Percentiles rank a stretch among this genome's conserved stretches.
Conservation (phyloP, 2,888 invertebrate species). For the Apeira syringaria region DNA sequence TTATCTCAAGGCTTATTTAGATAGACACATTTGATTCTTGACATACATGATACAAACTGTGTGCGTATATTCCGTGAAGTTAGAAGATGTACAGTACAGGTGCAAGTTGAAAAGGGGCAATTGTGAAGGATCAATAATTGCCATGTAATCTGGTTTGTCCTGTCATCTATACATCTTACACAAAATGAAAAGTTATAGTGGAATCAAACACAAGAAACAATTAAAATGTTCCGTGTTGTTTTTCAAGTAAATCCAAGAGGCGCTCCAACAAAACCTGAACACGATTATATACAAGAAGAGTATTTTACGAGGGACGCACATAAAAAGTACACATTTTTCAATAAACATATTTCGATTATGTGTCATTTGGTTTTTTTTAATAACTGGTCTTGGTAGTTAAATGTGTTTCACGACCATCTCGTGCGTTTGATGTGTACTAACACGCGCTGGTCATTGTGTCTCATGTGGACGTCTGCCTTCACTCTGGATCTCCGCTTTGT, state of each 20-base stretch:
- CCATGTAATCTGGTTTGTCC: conserved; percentile 16
- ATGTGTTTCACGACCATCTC: conserved; percentile 67
- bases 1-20: conserved; percentile 7
- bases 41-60: conserved; percentile 21
- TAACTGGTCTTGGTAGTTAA: conserved; percentile 75
- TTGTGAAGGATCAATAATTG: conserved; percentile 29
- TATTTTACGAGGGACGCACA: conserved; percentile 54
- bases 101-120: neutral
- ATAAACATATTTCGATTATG: conserved; percentile 56
- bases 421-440: conserved; percentile 75
- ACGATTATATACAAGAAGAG: conserved; percentile 51
- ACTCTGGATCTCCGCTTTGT: conserved; percentile 71
- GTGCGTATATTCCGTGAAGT: too few species aligned
- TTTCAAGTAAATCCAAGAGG: conserved; percentile 78
- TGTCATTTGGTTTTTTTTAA: conserved; percentile 56
- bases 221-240: conserved; percentile 58
- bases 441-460: conserved; percentile 57
- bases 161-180: conserved; percentile 9
- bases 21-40: conserved; percentile 41
- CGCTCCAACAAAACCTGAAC: conserved; percentile 70
- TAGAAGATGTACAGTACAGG: neutral
- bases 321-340: conserved; percentile 50
- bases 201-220: conserved; percentile 30
- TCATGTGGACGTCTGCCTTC: conserved; percentile 53
- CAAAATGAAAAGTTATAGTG: conserved; percentile 15